A percentile compares a stretch with the other conserved stretches of the same genome.
phyloP scores from a whole-genome alignment of 2,888 invertebrate species.

The Empis stercorea region DNA sequence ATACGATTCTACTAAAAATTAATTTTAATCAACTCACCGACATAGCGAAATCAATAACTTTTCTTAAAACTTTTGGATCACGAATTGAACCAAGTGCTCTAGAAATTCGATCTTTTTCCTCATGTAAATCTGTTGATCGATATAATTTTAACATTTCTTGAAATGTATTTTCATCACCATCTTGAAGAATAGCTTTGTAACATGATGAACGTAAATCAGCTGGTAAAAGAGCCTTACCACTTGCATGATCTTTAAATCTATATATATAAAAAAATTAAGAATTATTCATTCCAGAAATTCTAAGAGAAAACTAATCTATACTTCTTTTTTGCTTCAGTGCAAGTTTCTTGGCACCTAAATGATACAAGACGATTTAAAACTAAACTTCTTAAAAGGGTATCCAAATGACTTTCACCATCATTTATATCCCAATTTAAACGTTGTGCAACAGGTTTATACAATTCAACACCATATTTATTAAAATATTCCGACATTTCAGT shows the following conservation, averaged over 20 bases:
- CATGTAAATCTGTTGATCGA: conserved; percentile 74
- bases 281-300: background rate
- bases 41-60: conserved; percentile 69
- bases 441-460: conserved; percentile 58
- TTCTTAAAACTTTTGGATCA: conserved; percentile 54
- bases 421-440: conserved; percentile 77
- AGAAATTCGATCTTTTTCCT: conserved; percentile 85
- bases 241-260: conserved; percentile 53
- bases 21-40: no score
- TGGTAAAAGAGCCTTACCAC: conserved; percentile 46
- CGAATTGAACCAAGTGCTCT: conserved; percentile 69
- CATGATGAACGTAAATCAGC: conserved; percentile 83
- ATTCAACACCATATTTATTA: conserved; percentile 57
- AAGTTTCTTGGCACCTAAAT: conserved; percentile 63
- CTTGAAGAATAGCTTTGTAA: conserved; percentile 68
- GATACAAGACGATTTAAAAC: conserved; percentile 72
- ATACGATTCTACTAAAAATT: no score
- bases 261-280: background rate
- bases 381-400: conserved; percentile 72
- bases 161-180: conserved; percentile 57
- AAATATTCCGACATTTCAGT: conserved; percentile 62
- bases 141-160: conserved; percentile 69
- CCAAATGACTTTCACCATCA: conserved; percentile 72
- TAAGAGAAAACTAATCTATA: conserved; percentile 9
- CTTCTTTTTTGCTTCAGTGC: conserved; percentile 56